Conservation (phyloP, 2,797 vertebrate genomes). For the Morelia viridis region DNA sequence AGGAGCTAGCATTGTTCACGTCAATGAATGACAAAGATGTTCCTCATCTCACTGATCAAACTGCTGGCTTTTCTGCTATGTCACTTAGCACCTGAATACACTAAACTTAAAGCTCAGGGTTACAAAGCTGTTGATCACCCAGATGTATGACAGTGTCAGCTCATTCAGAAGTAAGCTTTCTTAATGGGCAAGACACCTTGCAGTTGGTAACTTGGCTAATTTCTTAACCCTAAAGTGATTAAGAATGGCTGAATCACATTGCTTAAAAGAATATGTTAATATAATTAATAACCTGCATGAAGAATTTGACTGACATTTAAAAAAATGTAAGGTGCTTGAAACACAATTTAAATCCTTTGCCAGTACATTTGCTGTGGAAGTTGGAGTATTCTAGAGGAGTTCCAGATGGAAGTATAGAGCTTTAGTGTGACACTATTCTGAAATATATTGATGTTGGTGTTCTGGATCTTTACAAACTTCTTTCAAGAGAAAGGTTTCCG, state of each 20-base stretch:
- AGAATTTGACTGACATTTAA: neutral
- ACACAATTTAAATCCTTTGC: neutral
- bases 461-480: neutral
- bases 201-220: neutral
- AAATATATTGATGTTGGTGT: neutral
- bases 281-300: neutral
- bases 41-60: neutral
- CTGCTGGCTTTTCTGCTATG: neutral
- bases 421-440: neutral
- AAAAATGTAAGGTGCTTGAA: neutral
- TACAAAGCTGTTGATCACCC: neutral
- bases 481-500: neutral
- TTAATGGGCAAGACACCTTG: neutral
- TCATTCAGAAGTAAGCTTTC: neutral
- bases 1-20: neutral
- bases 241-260: neutral
- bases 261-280: neutral
- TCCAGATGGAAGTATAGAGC: neutral
- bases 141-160: neutral
- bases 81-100: neutral
- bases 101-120: neutral
- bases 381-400: neutral
- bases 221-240: neutral
- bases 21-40: neutral
- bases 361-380: neutral